These are phyloP conservation scores for Sceloporus tristichus DNA, from an alignment of 2,113 vertebrate species.

Conservation along the genomic window DNA sequence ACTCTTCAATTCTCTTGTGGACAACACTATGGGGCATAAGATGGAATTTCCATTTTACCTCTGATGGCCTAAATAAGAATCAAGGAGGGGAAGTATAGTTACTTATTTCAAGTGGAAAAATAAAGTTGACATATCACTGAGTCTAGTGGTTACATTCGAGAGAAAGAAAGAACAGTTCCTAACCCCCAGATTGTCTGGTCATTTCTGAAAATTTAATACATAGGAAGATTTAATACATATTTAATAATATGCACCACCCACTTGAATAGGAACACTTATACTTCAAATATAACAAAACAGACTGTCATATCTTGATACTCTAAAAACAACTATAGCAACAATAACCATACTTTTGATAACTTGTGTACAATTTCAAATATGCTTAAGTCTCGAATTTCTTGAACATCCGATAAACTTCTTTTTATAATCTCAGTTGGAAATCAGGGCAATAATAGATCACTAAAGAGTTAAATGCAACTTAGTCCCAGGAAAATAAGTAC, in stretches of 20 bases:
- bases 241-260: slow-evolving; percentile 8
- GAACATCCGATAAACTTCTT: neutral
- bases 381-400: neutral
- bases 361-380: neutral
- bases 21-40: slow-evolving; percentile 77
- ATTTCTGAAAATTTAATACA: slow-evolving; percentile 69
- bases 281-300: slow-evolving; percentile 34
- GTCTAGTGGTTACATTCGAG: slow-evolving; percentile 67
- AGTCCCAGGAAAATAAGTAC: no score
- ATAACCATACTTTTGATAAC: neutral
- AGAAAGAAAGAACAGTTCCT: slow-evolving; percentile 70
- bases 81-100: slow-evolving; percentile 62
- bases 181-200: slow-evolving; percentile 60
- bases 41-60: slow-evolving; percentile 80
- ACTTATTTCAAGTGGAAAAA: slow-evolving; percentile 66
- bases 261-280: slow-evolving; percentile 25
- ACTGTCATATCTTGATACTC: neutral
- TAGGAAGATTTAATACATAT: slow-evolving; percentile 32
- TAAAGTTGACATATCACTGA: slow-evolving; percentile 57
- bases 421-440: no score
- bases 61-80: slow-evolving; percentile 80
- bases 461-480: no score
- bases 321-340: neutral
- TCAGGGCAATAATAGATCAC: no score
- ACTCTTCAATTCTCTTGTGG: slow-evolving; percentile 79